Conservation (phyloP, 1,140 invertebrate genomes). For the Phymastichus coffea region DNA sequence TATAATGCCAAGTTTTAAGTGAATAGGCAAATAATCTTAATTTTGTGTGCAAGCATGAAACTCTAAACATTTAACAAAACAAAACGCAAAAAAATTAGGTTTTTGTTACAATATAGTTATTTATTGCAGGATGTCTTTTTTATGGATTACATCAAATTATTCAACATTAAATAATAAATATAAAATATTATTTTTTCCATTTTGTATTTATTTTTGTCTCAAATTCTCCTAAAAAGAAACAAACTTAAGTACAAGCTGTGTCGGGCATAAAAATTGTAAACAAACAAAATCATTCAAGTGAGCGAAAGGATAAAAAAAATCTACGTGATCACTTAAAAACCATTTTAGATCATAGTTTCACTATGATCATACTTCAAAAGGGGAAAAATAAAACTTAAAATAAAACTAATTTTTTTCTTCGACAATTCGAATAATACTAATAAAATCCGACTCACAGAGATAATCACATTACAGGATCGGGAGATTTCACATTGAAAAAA, state of each 20-base stretch:
- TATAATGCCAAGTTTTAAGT: too few relatives aligned
- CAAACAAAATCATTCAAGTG: background rate
- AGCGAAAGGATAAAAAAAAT: background rate
- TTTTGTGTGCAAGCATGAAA: too few relatives aligned
- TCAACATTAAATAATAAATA: slow-evolving; percentile 26
- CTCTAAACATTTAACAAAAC: too few relatives aligned
- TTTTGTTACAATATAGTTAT: background rate
- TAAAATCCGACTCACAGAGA: background rate
- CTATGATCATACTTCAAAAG: background rate
- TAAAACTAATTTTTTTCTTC: too few relatives aligned
- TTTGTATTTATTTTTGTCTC: slow-evolving; percentile 13
- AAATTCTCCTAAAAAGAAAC: slow-evolving; percentile 12
- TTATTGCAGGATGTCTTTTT: slow-evolving; percentile 15
- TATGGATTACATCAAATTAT: slow-evolving; percentile 22
- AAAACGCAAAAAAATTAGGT: background rate
- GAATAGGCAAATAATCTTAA: too few relatives aligned
- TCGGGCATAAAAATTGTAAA: slow-evolving; percentile 23
- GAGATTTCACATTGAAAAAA: slow-evolving; percentile 7
- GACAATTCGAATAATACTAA: slow-evolving; percentile 16
- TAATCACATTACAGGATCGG: slow-evolving; percentile 3
- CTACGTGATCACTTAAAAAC: slow-evolving; percentile 8
- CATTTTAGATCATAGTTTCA: slow-evolving; percentile 8
- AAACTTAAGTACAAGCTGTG: slow-evolving; percentile 23
- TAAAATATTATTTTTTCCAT: slow-evolving; percentile 6
- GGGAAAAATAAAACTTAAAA: slow-evolving; percentile 14